phyloP scores from a whole-genome alignment of 2,113 vertebrate species.

The Microcebus ravelobensis region DNA sequence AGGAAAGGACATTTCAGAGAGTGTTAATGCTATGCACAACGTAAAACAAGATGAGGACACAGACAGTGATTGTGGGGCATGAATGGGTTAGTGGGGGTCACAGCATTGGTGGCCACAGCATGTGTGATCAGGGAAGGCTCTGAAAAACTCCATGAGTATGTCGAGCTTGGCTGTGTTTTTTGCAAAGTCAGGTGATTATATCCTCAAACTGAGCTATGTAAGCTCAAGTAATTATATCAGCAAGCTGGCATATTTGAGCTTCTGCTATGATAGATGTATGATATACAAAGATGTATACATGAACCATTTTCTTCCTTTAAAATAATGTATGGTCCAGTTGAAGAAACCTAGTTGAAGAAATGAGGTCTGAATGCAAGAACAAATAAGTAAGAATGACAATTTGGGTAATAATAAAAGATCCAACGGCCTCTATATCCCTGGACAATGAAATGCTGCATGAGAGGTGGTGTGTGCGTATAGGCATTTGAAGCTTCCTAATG shows the following conservation, averaged over 20 bases:
- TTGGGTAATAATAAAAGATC: not conserved
- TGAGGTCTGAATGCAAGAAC: not conserved
- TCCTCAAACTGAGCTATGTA: not conserved
- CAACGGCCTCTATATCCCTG: not conserved
- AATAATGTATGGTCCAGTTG: not conserved
- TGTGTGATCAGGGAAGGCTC: not conserved
- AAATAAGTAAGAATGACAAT: not conserved
- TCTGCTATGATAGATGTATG: not conserved
- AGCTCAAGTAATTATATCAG: not conserved
- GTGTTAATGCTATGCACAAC: not conserved
- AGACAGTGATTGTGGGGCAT: fast-evolving
- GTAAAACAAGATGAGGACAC: not conserved
- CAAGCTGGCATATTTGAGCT: not conserved
- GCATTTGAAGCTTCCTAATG: not conserved
- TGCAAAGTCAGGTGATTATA: not conserved
- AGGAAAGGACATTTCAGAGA: not conserved
- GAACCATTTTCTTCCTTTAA: not conserved
- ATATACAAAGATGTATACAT: not conserved
- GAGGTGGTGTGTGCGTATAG: not conserved
- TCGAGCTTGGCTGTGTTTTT: not conserved
- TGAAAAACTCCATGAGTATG: not conserved
- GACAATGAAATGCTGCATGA: not conserved
- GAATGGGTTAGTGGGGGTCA: not conserved
- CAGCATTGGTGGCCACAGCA: not conserved
- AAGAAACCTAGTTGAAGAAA: constrained; percentile 26